Percentiles rank a stretch among this genome's conserved stretches.
Conservation (phyloP, 2,888 invertebrate species). For the Liodrosophila aerea region DNA sequence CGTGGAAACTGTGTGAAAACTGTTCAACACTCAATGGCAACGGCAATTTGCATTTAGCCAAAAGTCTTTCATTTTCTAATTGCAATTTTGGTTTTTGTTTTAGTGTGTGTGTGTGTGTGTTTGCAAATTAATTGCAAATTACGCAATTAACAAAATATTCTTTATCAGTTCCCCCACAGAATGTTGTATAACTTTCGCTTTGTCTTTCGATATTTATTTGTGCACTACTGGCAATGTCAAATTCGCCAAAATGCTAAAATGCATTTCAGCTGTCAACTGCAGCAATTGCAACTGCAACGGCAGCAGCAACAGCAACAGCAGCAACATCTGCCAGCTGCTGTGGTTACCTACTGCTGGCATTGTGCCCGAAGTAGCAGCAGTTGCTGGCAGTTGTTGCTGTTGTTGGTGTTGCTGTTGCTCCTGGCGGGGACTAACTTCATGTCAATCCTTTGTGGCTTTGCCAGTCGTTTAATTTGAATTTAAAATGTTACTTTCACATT, state of each 20-base stretch:
- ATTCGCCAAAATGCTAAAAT: slow-evolving; percentile 53
- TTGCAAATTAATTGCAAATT: slow-evolving; percentile 66
- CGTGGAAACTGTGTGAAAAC: too few species aligned
- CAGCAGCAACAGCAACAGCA: slow-evolving; percentile 39
- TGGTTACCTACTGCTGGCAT: slow-evolving; percentile 50
- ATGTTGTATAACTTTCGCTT: slow-evolving; percentile 10
- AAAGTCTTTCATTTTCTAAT: too few species aligned
- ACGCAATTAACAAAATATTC: slow-evolving; percentile 46
- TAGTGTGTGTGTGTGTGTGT: slow-evolving; percentile 6
- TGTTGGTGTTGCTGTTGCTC: slow-evolving; percentile 27
- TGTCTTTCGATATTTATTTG: slow-evolving; percentile 24
- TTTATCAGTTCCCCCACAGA: neutral
- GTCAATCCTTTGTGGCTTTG: slow-evolving; percentile 78
- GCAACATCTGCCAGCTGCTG: slow-evolving; percentile 57
- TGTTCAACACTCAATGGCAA: neutral
- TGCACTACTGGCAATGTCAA: slow-evolving; percentile 58
- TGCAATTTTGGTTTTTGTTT: neutral
- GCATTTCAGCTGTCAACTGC: slow-evolving; percentile 45
- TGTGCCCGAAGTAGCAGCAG: slow-evolving; percentile 23
- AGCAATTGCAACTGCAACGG: slow-evolving; percentile 18
- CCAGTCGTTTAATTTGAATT: slow-evolving; percentile 78
- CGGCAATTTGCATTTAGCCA: neutral
- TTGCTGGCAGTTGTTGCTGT: slow-evolving; percentile 17
- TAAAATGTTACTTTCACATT: slow-evolving; percentile 68
- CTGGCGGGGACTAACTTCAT: slow-evolving; percentile 67